phyloP scores from a whole-genome alignment of 2,888 invertebrate genomes.

The Lasioglossum figueresi region DNA sequence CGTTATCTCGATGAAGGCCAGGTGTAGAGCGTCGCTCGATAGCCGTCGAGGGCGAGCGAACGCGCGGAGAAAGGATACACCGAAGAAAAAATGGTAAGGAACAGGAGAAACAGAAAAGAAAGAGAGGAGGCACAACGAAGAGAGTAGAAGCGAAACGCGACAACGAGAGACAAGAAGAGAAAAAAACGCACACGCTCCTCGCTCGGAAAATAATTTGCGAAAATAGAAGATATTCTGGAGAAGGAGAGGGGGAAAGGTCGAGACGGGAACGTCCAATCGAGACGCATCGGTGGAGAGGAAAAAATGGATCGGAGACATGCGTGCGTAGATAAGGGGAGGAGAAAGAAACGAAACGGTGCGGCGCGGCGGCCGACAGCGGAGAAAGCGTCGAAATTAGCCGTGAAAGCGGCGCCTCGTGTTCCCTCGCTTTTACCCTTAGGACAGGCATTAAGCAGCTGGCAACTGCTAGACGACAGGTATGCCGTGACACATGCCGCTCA shows the following conservation, averaged over 20 bases:
- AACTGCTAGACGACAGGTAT: constrained; percentile 76
- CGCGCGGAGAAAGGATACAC: background rate
- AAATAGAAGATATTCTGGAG: background rate
- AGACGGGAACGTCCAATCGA: background rate
- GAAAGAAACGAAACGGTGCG: background rate
- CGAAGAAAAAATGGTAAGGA: background rate
- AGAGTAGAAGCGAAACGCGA: constrained; percentile 7
- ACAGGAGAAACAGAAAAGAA: background rate
- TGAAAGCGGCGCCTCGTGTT: constrained; percentile 45
- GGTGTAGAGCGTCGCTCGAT: constrained; percentile 44
- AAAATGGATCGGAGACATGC: background rate
- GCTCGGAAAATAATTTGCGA: background rate
- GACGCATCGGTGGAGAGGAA: background rate
- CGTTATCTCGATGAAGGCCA: constrained; percentile 52
- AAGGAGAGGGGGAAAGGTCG: background rate
- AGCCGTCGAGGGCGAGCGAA: constrained; percentile 11
- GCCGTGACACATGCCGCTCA: constrained; percentile 59
- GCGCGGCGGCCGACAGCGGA: constrained; percentile 11
- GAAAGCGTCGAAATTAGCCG: constrained; percentile 60
- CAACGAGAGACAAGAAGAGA: background rate
- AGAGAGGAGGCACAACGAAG: background rate
- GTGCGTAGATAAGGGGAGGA: background rate
- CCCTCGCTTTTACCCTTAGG: constrained; percentile 52
- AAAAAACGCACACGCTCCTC: background rate
- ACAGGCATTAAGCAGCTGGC: constrained; percentile 73